Evolutionary conservation across 2,113 vertebrate genomes (phyloP).

Genomic region (Cricetomys ansorgei): DNA sequence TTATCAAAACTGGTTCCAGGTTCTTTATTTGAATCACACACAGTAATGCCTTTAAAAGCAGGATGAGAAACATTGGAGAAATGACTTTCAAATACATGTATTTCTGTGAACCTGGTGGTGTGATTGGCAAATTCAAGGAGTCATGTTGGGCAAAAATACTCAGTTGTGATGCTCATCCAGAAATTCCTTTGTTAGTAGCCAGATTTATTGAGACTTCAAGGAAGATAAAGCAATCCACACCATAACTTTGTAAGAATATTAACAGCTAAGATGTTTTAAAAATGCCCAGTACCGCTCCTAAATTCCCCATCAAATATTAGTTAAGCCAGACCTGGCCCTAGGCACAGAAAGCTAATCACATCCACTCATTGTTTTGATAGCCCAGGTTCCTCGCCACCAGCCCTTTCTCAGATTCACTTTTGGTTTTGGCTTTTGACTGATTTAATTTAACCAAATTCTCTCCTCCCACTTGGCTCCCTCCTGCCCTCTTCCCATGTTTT

Average conservation of each 20-base stretch:
- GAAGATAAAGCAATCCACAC: not conserved
- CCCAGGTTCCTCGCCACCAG: not conserved
- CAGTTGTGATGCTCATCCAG: not conserved
- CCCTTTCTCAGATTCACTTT: not conserved
- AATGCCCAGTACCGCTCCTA: not conserved
- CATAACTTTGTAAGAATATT: not conserved
- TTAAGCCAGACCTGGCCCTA: not conserved
- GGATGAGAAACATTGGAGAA: constrained; percentile 4
- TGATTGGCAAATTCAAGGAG: not conserved
- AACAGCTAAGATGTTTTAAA: not conserved
- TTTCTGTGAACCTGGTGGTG: not conserved
- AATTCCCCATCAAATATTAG: not conserved
- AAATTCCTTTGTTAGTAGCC: constrained; percentile 5
- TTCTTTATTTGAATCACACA: not conserved
- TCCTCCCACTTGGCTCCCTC: not conserved
- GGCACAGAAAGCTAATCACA: not conserved
- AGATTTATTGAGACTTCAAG: not conserved
- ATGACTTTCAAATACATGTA: not conserved
- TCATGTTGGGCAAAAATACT: not conserved
- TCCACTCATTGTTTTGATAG: not conserved
- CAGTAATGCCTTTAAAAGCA: not conserved
- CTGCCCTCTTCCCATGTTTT: not conserved
- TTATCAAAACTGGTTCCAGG: not conserved
- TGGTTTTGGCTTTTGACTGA: not conserved
- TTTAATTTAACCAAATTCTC: not conserved